Evolutionary conservation across 2,888 invertebrate species (phyloP), one percentile per base, ranked within the genome.

Genomic region (Frankliniella fusca): DNA sequence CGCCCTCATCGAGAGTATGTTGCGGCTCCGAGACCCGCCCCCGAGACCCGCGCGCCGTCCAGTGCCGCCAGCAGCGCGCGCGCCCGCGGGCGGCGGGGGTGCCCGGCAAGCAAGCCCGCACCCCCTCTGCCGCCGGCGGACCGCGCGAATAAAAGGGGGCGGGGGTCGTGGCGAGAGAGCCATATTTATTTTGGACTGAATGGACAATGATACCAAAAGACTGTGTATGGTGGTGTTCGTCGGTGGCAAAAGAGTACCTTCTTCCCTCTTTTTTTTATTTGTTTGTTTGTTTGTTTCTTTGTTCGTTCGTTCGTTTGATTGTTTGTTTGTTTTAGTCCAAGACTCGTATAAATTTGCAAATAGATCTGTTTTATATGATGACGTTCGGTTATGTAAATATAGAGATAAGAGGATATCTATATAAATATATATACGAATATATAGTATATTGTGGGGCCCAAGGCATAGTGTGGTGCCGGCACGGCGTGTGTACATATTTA

Each of bases 281-380:
- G 2, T 38, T 38, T 38, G 38, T 38, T 38, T 38, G 38, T 38
- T 38, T 38, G 38, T 38, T 38, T 38, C 3, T 76, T 76, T 76
- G 70, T 76, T 76, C 27, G 70, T 76, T 76, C 27, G 70, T 76
- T 76, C 9, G 27, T 23, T 76, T 27, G 70, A 27, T 76, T 76
- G 70, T 76, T 76, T 76, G 70, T 76, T 76, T 76, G 70, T 76
- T 76, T 76, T 76, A 76, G 70, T 76, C 70, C 70, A 76, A 76
- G 70, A 76, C 70, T 76, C 70, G n/a, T 76, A 27, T 23, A 76
- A 76, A 76, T 76, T 76, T 27, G 70, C 27, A 76, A 76, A 76
- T 76, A 76, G 70, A 76, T 76, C 70, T 76, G 70, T 76, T 76
- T 76, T 76, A 76, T 76, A 76, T 76, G 70, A 76, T 27, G 70